Evolutionary conservation across 2,113 vertebrate species (phyloP), one percentile per base, ranked within the genome.

Genomic region (Vicugna pacos): DNA sequence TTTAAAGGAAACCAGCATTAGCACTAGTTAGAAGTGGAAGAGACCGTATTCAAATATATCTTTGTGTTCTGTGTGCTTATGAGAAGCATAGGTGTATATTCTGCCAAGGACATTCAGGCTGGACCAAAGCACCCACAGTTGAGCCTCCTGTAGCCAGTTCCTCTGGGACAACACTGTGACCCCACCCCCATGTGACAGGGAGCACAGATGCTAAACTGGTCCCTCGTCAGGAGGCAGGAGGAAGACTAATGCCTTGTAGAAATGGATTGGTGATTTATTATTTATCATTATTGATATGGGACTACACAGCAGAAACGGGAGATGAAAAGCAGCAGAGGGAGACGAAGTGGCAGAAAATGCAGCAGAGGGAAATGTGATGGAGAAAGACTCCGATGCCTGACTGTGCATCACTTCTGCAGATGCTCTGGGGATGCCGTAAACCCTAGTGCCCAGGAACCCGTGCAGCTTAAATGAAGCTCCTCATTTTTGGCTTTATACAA

Each of bases 181-280:
- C 16, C 72, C 67, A 8, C 3, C 24, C n/a, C 56, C 30, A 13
- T 16, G 28, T n/a, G 48, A 86, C 22, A 69, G n/a, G 58, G 58
- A 50, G 1, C 62, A 67, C 26, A 90, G 35, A 6, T 64, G 60
- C 52, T 38, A 75, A 84, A 50, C 28, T 26, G 3, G 42, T 83
- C 50, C 42, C 76, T 32, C 24, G 2, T 50, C 69, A 42, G 30
- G 16, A 72, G 50, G 67, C 69, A 70, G n/a, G 19, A 38, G 62
- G n/a, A 14, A 35, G 75, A 82, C 38, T 84, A 70, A 93, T 90
- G 86, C 58, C 64, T 81, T 83, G n/a, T 73, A 60, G 52, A 89
- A 95, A 81, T 93, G 62, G 38, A 72, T 67, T 35, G 79, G 28
- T 82, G 60, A 94, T 95, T 76, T 93, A 95, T 96, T 94, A 96